Base-by-base conservation (phyloP, 2,113 vertebrate genomes). In the Rhea americana region DNA sequence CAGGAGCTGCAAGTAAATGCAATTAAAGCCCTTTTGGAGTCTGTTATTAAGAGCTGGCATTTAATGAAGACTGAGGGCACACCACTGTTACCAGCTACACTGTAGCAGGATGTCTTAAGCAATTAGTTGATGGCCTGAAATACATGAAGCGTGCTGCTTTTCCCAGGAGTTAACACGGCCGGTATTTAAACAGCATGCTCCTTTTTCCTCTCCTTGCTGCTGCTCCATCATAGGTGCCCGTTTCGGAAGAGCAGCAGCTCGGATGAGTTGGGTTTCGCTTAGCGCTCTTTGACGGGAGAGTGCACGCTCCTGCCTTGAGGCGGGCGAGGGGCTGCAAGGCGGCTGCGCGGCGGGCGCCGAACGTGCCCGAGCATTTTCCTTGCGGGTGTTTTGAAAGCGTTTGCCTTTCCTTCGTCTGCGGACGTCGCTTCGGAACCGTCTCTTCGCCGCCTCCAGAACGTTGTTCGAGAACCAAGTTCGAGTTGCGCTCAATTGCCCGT, bases 31-130 rank as follows among this genome's bases (percentile, higher is more conserved):
- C 97, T 98, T 96, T 97, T 94, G 97, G 98, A 98, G 97, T 98
- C 98, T 98, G 98, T 98, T 98, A 98, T 97, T 98, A 97, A 96
- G 97, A 90, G 84, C 95, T 99, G 98, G 98, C 98, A 98, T 99
- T 99, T 99, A 97, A 98, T 98, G 98, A 98, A 98, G 97, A 97
- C 98, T 78, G 68, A 96, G 95, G 97, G 97, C 97, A 95, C 96
- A 91, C 96, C 94, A 80, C 97, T 95, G 96, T 96, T 97, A 86
- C 97, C 95, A 87, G 96, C 97, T 97, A 93, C 84, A 89, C 96
- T 83, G 77, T 94, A 97, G 98, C 96, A 96, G 97, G 96, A 96
- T 97, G 97, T 98, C 98, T 98, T 96, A 94, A 98, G 98, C 98
- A 98, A 98, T 99, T 99, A 99, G 96, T 47, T 76, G 83, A 63